Conservation (phyloP, 1,140 invertebrate genomes). For the Cotesia typhae region DNA sequence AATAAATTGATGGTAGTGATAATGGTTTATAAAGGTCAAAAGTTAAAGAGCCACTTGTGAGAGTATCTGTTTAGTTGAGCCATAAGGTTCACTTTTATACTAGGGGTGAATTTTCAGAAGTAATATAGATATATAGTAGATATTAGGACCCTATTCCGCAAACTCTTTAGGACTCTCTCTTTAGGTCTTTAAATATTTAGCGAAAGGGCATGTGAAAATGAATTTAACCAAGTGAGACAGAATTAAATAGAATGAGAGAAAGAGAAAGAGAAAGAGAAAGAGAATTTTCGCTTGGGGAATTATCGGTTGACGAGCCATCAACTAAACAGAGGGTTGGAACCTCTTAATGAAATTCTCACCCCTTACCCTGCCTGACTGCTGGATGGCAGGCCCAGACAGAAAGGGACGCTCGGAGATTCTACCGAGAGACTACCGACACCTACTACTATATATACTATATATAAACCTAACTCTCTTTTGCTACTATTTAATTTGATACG, state of each 20-base stretch:
- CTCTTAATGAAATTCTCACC: constrained; percentile 70
- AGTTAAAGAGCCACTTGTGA: constrained; percentile 69
- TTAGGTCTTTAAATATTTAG: too few species aligned
- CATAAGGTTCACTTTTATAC: constrained; percentile 66
- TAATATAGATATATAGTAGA: too few species aligned
- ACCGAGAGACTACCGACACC: constrained; percentile 34
- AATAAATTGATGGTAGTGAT: constrained; percentile 59
- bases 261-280: constrained; percentile 13
- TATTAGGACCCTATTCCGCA: constrained; percentile 46
- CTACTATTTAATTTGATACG: too few species aligned
- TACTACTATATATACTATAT: too few species aligned
- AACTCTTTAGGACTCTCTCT: constrained; percentile 25
- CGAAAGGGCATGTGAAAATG: neutral
- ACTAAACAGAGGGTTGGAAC: constrained; percentile 66
- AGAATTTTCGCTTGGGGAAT: constrained; percentile 61
- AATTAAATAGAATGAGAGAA: neutral
- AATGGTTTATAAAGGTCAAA: constrained; percentile 58
- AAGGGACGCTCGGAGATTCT: constrained; percentile 53
- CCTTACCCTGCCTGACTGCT: constrained; percentile 61
- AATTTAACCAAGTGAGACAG: neutral
- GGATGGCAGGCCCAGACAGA: constrained; percentile 55
- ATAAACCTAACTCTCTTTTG: too few species aligned
- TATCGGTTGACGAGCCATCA: constrained; percentile 68
- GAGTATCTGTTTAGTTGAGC: constrained; percentile 67
- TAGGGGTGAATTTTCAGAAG: constrained; percentile 48